Conservation (phyloP, 2,888 invertebrate species). For the Vandiemenella viatica region DNA sequence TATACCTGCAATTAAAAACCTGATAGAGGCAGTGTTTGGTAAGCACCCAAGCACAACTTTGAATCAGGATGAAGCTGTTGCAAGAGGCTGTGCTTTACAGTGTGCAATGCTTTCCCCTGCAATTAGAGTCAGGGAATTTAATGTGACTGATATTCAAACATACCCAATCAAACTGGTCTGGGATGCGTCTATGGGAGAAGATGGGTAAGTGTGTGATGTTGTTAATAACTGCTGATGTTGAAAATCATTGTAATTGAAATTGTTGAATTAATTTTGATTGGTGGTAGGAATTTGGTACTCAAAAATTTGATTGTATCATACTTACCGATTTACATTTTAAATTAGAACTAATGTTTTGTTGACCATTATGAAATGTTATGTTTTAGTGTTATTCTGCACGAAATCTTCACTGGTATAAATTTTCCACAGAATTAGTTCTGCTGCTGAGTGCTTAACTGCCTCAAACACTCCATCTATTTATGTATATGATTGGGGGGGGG, state of each 20-base stretch:
- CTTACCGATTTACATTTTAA: no score
- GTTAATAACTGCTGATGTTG: neutral
- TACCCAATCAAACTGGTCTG: slow-evolving; percentile 76
- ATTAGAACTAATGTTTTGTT: no score
- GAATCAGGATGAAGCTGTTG: slow-evolving; percentile 95
- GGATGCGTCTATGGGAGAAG: slow-evolving; percentile 49
- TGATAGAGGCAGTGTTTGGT: slow-evolving; percentile 76
- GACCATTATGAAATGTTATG: no score
- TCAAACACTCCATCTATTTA: no score
- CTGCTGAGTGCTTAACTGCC: no score
- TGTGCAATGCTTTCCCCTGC: slow-evolving; percentile 97
- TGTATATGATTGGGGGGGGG: no score
- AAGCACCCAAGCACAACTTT: slow-evolving; percentile 85
- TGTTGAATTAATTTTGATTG: neutral
- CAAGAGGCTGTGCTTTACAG: slow-evolving; percentile 87
- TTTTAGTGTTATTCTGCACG: no score
- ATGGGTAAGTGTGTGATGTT: slow-evolving; percentile 31
- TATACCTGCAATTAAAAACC: slow-evolving; percentile 79
- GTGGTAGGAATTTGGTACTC: no score
- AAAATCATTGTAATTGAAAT: neutral
- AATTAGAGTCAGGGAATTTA: slow-evolving; percentile 91
- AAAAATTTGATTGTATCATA: no score
- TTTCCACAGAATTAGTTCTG: no score
- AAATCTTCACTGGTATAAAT: no score
- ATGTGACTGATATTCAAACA: slow-evolving; percentile 80